These are phyloP conservation scores for Remorina albescens DNA, from an alignment of 2,797 vertebrate genomes.

Conservation along the genomic window DNA sequence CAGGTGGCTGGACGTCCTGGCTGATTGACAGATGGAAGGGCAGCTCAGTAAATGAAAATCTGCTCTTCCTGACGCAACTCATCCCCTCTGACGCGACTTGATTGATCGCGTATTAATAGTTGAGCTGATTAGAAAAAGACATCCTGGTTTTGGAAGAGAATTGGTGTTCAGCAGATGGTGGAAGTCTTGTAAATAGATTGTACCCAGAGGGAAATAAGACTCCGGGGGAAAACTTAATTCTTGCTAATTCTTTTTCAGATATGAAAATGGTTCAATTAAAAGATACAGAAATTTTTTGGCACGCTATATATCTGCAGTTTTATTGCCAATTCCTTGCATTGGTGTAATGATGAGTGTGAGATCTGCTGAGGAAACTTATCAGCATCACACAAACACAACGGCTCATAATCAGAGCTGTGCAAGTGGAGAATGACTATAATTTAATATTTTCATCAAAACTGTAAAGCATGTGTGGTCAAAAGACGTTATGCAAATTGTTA, in stretches of 20 bases:
- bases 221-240: slow-evolving; percentile 16
- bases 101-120: neutral
- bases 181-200: slow-evolving; percentile 6
- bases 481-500: slow-evolving; percentile 12
- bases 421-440: slow-evolving; percentile 21
- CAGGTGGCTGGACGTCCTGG: neutral
- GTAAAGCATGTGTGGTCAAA: slow-evolving; percentile 19
- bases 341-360: neutral
- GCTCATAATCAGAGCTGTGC: slow-evolving; percentile 17
- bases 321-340: slow-evolving; percentile 29
- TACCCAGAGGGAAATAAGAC: slow-evolving; percentile 15
- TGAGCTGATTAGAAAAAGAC: neutral
- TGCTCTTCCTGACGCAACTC: neutral
- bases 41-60: neutral
- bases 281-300: slow-evolving; percentile 7
- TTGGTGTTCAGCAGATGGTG: slow-evolving; percentile 15
- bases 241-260: slow-evolving; percentile 6
- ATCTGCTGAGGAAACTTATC: slow-evolving; percentile 32
- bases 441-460: slow-evolving; percentile 37
- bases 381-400: slow-evolving; percentile 34
- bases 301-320: slow-evolving; percentile 14
- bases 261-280: slow-evolving; percentile 28
- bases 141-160: neutral
- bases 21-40: neutral
- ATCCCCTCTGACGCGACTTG: neutral